A percentile compares a stretch with the other conserved stretches of the same genome.
These are phyloP conservation scores for Thaumetopoea pityocampa DNA, from an alignment of 1,140 invertebrate species.

Conservation along the genomic window DNA sequence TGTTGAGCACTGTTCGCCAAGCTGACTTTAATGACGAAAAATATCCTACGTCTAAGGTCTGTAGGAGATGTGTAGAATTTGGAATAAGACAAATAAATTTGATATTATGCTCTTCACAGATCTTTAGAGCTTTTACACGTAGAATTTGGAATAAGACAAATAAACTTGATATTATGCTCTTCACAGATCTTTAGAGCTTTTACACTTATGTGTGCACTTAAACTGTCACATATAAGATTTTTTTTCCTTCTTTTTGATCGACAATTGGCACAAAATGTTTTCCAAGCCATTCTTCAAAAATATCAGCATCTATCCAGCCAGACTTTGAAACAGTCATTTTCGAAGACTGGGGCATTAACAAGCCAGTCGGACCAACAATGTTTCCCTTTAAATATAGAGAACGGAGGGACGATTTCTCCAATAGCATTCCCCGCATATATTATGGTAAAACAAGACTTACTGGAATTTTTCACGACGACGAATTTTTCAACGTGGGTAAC, in stretches of 20 bases:
- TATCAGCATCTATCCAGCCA: constrained; percentile 13
- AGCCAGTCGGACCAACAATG: constrained; percentile 19
- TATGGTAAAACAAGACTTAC: constrained; percentile 3
- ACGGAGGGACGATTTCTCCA: constrained; percentile 16
- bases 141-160: background rate
- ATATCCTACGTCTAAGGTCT: constrained; percentile 14
- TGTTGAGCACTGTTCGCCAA: constrained; percentile 9
- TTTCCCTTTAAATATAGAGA: constrained; percentile 20
- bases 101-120: constrained; percentile 11
- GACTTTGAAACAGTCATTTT: constrained; percentile 13
- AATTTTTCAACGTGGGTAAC: background rate
- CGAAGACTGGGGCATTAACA: constrained; percentile 11
- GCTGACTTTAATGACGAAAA: constrained; percentile 9
- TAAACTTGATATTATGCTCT: background rate
- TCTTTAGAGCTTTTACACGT: constrained; percentile 2
- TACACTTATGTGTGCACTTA: constrained; percentile 15
- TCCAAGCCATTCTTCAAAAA: constrained; percentile 17
- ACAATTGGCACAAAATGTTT: constrained; percentile 11
- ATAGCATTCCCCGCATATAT: constrained; percentile 2
- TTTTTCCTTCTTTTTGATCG: constrained; percentile 12
- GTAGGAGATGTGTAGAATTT: constrained; percentile 14
- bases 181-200: background rate
- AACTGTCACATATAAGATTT: constrained; percentile 11
- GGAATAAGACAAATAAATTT: constrained; percentile 15
- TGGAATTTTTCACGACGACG: constrained; percentile 2